Evolutionary conservation across 2,888 invertebrate genomes (phyloP).

Genomic region (Sturmia bella): DNA sequence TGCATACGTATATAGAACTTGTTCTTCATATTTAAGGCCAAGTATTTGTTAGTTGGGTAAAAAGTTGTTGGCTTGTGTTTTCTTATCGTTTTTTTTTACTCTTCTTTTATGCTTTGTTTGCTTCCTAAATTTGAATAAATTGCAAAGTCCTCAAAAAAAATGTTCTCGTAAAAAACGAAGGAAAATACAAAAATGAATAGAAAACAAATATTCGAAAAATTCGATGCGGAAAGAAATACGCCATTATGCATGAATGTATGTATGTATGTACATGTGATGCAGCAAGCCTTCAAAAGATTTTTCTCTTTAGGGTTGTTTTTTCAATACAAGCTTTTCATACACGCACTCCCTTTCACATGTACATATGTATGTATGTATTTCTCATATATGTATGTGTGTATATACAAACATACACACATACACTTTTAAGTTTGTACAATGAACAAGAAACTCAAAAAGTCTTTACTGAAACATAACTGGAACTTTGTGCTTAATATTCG

Average conservation of each 20-base stretch:
- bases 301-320: constrained; percentile 57
- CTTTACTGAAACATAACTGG: constrained; percentile 5
- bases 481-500: background rate
- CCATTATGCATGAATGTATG: constrained; percentile 20
- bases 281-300: constrained; percentile 44
- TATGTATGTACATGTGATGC: constrained; percentile 8
- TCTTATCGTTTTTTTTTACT: too few relatives aligned
- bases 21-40: background rate
- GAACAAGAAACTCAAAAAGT: constrained; percentile 5
- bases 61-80: background rate
- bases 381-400: background rate
- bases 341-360: background rate
- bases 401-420: background rate
- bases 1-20: background rate
- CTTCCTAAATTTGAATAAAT: constrained; percentile 39
- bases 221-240: constrained; percentile 17
- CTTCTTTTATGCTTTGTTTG: constrained; percentile 6
- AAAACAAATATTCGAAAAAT: constrained; percentile 20
- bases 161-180: background rate
- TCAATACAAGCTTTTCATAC: constrained; percentile 12
- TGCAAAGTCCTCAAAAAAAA: constrained; percentile 23
- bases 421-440: background rate
- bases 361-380: background rate
- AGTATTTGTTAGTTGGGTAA: constrained; percentile 18
- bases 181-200: background rate